Base-by-base conservation (phyloP, 2,113 vertebrate species). In the Pseudonaja textilis region DNA sequence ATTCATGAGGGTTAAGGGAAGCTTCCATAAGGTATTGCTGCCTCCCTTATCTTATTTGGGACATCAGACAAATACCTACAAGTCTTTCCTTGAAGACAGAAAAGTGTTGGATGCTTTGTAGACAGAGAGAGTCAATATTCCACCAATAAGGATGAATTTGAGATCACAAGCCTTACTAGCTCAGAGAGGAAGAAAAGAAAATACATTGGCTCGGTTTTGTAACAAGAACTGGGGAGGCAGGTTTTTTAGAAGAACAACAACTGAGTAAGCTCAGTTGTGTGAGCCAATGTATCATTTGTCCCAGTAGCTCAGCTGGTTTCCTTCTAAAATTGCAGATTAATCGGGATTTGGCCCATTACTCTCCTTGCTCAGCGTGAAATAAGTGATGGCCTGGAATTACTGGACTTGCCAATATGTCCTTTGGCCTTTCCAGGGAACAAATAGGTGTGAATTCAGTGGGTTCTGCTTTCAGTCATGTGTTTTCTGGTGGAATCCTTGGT, bases 221-320 rank as follows among this genome's bases (percentile, higher is more conserved):
- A 93, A n/a, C 59, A 26, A 18, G 22, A 89, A 64, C 56, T 12
- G 29, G 5, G 1, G 91, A 87, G 50, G 42, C 42, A 55, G 5
- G 7, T 54, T 88, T 69, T 92, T 55, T 42, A 0, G 0, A 92
- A n/a, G 74, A 54, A 74, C 0, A 0, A 1, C 2, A 18, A 18
- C 0, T 0, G 39, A 12, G 29, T 55, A 29, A 87, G n/a, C 52
- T 64, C 91, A 47, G 56, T 52, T 52, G 85, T 29, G 6, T 20
- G 0, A 4, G 56, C 87, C 42, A 57, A 34, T 0, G 42, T 47
- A 42, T 1, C 91, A 56, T 87, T 89, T 59, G 85, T 91, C 94
- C 54, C 91, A 87, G 0, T 39, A 93, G 92, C 74, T 55, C 92
- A 91, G 0, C 0, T 91, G 93, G 64, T 81, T 85, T 94, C 85